Base-by-base conservation (phyloP, 2,113 vertebrate species). In the Chionis minor region DNA sequence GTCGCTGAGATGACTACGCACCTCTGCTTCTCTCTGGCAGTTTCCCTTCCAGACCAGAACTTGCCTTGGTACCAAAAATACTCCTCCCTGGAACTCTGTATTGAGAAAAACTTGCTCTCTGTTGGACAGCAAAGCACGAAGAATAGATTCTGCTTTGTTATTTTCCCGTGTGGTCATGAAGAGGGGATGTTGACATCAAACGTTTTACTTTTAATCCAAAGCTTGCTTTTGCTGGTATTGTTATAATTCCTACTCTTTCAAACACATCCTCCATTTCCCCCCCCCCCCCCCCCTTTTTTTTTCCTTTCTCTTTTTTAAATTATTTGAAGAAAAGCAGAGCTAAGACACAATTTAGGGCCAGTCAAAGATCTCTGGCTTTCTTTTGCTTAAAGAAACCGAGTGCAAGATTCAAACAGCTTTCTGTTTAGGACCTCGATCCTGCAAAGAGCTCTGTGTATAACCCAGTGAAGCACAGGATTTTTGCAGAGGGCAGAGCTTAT, bases 231-330 rank as follows among this genome's bases (percentile, higher is more conserved):
- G 52, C 62, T 84, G 58, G 91, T 82, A 90, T 67, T 74, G 27
- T 59, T 96, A 91, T 73, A 94, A 92, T 92, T 91, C 55, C 35
- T 70, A 79, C 49, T 49, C 71, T 42, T 92, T 96, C 65, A 91
- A 80, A 73, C 74, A 85, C 54, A 81, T 91, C 58, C 54, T 21
- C 23, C 62, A 3, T 30, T 44, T 66, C 12, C 21, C n/a, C n/a
- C n/a, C n/a, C n/a, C n/a, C n/a, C n/a, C n/a, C n/a, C n/a, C n/a
- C n/a, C 10, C 5, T 55, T 32, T 12, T 5, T 5, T 24, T 22
- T 6, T 18, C 11, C 16, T 61, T 61, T 32, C n/a, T 26, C 38
- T 45, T 80, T 51, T 58, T 61, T 72, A 12, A 44, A 40, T 94
- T 86, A 58, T 80, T 90, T 81, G 66, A 71, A 94, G 75, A 74